Base-by-base conservation (phyloP, 2,113 vertebrate genomes). In the Onychostruthus taczanowskii region DNA sequence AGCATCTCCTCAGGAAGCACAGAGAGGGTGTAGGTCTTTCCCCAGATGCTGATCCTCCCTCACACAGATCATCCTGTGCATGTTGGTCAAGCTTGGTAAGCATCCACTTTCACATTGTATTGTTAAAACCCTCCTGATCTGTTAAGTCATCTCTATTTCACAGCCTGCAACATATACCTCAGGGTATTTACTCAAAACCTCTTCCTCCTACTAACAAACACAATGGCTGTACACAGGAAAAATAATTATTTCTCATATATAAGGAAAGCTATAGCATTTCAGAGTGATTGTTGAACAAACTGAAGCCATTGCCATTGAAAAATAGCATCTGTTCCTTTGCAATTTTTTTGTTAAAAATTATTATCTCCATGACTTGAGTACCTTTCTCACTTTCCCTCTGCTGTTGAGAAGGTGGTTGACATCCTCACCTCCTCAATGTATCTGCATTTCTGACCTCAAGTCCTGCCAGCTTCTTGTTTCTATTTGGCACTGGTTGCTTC, bases 11-110 rank as follows among this genome's bases (percentile, higher is more conserved):
- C 0, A 0, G 19, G 8, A n/a, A 44, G 24, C 0, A 2, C 52
- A 37, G 35, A 63, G 31, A 16, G 17, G 31, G 7, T 1, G 0
- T 8, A 20, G 9, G 20, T 72, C 17, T 24, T 31, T 50, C 6
- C 30, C 30, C 55, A 47, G 5, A 43, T 33, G n/a, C 17, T 68
- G 31, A 39, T 46, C 28, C 11, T 79, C 31, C 37, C 17, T 79
- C 28, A 30, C 2, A 1, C 24, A 50, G 9, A 18, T 62, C 58
- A 43, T 27, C 16, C 50, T 73, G 8, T 4, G 12, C 0, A 0
- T 22, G 2, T 58, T 37, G 22, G 22, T 55, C 33, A 90, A 67
- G 33, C 7, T 94, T 86, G n/a, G 13, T 50, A 73, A 43, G 16
- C 3, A 4, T 7, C 7, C 21, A 9, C 1, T 75, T 62, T 46